phyloP scores from a whole-genome alignment of 2,888 invertebrate species.

The Neoaliturus tenellus region DNA sequence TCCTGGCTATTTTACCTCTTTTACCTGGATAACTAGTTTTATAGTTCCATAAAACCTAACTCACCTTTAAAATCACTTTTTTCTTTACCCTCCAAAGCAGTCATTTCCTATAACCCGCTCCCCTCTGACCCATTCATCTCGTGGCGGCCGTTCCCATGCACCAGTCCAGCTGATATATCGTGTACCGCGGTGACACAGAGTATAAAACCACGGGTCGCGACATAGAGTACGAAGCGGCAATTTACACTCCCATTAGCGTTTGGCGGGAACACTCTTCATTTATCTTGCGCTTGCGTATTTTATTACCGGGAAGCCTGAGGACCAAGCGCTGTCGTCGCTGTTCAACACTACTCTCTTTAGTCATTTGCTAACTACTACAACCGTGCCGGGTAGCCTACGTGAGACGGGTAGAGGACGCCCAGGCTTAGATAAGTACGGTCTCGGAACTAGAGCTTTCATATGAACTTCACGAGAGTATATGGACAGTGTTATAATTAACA shows the following conservation, averaged over 20 bases:
- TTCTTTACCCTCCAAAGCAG: no score
- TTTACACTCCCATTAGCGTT: slow-evolving; percentile 27
- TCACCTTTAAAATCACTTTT: no score
- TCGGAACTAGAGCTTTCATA: no score
- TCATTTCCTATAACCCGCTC: no score
- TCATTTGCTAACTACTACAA: background rate
- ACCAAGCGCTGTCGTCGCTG: background rate
- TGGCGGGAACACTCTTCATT: slow-evolving; percentile 23
- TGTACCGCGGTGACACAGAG: slow-evolving; percentile 5
- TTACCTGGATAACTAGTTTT: no score
- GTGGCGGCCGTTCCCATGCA: background rate
- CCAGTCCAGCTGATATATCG: background rate
- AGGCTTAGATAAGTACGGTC: no score
- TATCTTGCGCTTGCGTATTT: background rate
- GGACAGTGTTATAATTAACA: no score
- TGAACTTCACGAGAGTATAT: no score
- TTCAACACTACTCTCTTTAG: background rate
- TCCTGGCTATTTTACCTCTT: no score
- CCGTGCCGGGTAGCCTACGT: no score
- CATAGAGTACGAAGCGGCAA: slow-evolving; percentile 10
- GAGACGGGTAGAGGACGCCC: no score
- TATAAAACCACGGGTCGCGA: slow-evolving; percentile 11
- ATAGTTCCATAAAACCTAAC: no score
- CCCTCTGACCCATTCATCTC: background rate
- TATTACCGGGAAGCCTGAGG: background rate